These are phyloP conservation scores for Hymenochirus boettgeri DNA, from an alignment of 2,113 vertebrate genomes.

Conservation along the genomic window DNA sequence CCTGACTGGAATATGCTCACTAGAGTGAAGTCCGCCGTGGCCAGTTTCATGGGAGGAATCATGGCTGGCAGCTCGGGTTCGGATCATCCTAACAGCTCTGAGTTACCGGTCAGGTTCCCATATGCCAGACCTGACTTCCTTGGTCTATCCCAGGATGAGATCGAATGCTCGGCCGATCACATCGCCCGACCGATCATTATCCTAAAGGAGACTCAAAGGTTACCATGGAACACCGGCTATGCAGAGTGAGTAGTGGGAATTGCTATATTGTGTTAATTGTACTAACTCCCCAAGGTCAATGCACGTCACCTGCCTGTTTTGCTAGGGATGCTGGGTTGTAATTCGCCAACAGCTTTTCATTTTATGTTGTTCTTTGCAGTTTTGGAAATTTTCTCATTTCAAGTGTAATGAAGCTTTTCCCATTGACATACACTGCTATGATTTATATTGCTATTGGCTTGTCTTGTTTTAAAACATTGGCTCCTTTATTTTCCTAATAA, in stretches of 20 bases:
- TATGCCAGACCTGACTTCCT: constrained; percentile 90
- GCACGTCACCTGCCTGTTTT: too few species aligned
- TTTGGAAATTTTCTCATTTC: too few species aligned
- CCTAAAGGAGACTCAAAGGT: constrained; percentile 77
- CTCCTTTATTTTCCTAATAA: too few species aligned
- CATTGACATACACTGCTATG: too few species aligned
- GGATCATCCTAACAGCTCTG: constrained; percentile 67
- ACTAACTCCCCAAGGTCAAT: background rate
- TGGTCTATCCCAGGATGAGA: constrained; percentile 82
- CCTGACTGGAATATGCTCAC: constrained; percentile 86
- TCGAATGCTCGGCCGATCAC: constrained; percentile 90
- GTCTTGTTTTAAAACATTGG: too few species aligned
- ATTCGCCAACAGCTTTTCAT: too few species aligned
- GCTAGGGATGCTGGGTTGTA: too few species aligned
- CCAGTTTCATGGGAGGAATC: constrained; percentile 89
- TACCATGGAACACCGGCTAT: constrained; percentile 92
- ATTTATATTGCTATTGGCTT: too few species aligned
- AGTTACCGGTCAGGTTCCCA: constrained; percentile 78
- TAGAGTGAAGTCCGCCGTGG: constrained; percentile 86
- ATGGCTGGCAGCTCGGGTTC: constrained; percentile 75
- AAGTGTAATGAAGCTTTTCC: too few species aligned
- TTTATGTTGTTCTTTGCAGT: background rate
- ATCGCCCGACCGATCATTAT: constrained; percentile 86
- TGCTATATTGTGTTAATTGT: background rate
- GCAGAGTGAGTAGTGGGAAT: constrained; percentile 81